Evolutionary conservation across 2,888 invertebrate species (phyloP).

Genomic region (Habroteleia sp.): DNA sequence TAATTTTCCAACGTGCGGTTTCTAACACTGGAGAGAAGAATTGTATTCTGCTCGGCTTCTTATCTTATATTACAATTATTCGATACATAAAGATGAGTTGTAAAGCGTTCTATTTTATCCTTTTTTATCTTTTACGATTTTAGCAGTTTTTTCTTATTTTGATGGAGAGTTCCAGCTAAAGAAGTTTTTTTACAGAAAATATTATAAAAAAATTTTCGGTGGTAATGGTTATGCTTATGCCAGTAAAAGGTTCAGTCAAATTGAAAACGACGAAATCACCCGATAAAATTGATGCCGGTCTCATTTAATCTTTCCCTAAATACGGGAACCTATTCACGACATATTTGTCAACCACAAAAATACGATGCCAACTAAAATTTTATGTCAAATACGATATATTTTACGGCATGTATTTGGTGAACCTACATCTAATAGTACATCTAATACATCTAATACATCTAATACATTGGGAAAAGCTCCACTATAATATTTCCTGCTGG

Average conservation of each 20-base stretch:
- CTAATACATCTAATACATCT: too few relatives aligned
- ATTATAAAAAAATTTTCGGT: too few relatives aligned
- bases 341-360: too few relatives aligned
- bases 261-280: too few relatives aligned
- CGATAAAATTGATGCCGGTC: too few relatives aligned
- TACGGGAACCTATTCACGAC: too few relatives aligned
- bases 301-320: too few relatives aligned
- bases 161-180: slow-evolving; percentile 56
- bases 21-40: slow-evolving; percentile 73
- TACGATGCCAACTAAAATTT: too few relatives aligned
- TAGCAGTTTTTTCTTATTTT: not conserved
- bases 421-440: slow-evolving; percentile 69
- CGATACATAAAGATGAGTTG: slow-evolving; percentile 10
- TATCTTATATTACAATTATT: slow-evolving; percentile 59
- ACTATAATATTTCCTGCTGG: slow-evolving; percentile 63
- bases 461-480: slow-evolving; percentile 70
- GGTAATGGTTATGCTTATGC: too few relatives aligned
- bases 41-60: slow-evolving; percentile 70
- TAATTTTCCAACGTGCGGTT: slow-evolving; percentile 79
- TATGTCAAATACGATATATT: too few relatives aligned
- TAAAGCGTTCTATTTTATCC: not conserved
- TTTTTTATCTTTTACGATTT: not conserved
- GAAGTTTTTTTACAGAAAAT: too few relatives aligned
- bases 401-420: slow-evolving; percentile 66
- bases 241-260: too few relatives aligned